Percentiles rank a stretch among this genome's conserved stretches.
These are phyloP conservation scores for Oryzias sinensis DNA, from an alignment of 2,797 vertebrate genomes.

Conservation along the genomic window DNA sequence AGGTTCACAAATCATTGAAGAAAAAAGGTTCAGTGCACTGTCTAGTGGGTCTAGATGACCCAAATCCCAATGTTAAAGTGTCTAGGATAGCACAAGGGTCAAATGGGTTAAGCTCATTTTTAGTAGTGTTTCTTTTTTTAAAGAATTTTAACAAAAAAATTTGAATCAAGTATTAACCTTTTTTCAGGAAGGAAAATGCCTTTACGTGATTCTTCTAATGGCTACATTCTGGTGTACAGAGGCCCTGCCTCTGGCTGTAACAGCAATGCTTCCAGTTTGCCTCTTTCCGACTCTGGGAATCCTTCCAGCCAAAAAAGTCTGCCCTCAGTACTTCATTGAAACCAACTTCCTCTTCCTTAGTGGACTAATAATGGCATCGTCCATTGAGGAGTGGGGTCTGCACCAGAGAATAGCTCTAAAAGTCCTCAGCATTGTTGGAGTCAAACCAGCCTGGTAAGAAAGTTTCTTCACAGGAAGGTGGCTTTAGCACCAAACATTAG, in stretches of 20 bases:
- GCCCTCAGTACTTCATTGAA: slow-evolving; percentile 94
- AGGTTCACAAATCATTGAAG: no score
- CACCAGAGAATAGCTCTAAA: slow-evolving; percentile 93
- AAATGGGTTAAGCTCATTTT: no score
- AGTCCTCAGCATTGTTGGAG: slow-evolving; percentile 87
- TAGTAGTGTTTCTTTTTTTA: no score
- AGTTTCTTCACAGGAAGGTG: not conserved
- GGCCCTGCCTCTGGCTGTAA: slow-evolving; percentile 92
- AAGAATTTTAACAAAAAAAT: no score
- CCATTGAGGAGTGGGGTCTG: slow-evolving; percentile 95
- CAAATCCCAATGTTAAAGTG: no score
- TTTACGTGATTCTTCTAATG: slow-evolving; percentile 94
- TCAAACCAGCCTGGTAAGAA: slow-evolving; percentile 92
- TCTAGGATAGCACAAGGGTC: no score
- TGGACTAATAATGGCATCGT: slow-evolving; percentile 92
- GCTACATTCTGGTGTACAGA: slow-evolving; percentile 95
- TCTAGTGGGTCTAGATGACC: no score
- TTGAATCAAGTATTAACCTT: slow-evolving; percentile 1
- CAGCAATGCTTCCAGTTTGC: slow-evolving; percentile 90
- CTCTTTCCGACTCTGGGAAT: slow-evolving; percentile 93
- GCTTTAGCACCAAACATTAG: no score
- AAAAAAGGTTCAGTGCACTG: no score
- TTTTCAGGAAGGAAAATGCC: slow-evolving; percentile 92
- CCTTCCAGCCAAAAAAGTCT: slow-evolving; percentile 88
- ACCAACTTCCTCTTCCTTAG: slow-evolving; percentile 97